Base-by-base conservation (phyloP, 2,113 vertebrate genomes). In the Neoarius graeffei region DNA sequence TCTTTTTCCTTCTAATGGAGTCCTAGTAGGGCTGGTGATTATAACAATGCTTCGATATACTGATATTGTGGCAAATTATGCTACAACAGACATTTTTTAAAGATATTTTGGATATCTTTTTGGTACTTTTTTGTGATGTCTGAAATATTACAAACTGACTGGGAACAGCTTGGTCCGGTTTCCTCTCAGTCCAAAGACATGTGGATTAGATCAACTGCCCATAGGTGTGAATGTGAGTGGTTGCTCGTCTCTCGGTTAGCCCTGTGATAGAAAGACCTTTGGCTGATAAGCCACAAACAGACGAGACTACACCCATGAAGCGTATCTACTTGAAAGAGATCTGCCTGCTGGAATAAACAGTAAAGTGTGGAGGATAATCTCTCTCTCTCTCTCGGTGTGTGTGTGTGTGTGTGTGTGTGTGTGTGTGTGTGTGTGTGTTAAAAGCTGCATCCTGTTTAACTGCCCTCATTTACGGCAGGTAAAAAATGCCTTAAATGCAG, bases 341-440 rank as follows among this genome's bases (percentile, higher is more conserved):
- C 76, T 80, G 74, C 76, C 25, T 67, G 27, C 60, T 86, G 91
- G 84, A 90, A 89, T 85, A 90, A 85, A 74, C 69, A 83, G 85
- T n/a, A 88, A 92, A 83, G 88, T 64, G 85, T 60, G 80, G 74
- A 81, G 85, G 52, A 81, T 81, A 80, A 80, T 81, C 85, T 66
- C 35, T 42, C 1, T 35, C 35, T 35, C 35, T 35, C 35, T 35
- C 35, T 35, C 30, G n/a, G n/a, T n/a, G n/a, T n/a, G n/a, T n/a
- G n/a, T n/a, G n/a, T 35, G 42, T 42, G 85, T 59, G 64, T 27
- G 20, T 56, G 71, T 20, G 42, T 13, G 20, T 79, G 42, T 42
- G 85, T 59, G 64, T 27, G 20, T 42, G 35, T 23, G 48, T 13
- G 20, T 79, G 50, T n/a, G 25, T 56, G 59, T 17, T 79, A 35